A percentile compares a stretch with the other conserved stretches of the same genome.
Conservation (phyloP, 2,113 vertebrate genomes). For the Crotophaga sulcirostris region DNA sequence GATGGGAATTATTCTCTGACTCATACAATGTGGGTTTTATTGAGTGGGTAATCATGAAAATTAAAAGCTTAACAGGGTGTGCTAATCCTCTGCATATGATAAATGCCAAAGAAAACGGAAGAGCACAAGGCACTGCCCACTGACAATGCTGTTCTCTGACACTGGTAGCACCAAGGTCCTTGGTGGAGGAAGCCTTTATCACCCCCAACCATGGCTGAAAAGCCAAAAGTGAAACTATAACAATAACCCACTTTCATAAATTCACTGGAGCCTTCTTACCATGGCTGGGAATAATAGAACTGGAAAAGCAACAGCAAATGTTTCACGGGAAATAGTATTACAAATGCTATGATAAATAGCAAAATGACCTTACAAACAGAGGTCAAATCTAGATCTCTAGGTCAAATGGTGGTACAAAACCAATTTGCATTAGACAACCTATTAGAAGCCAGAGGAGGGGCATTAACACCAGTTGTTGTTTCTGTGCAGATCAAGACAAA, state of each 20-base stretch:
- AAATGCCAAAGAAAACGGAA: neutral
- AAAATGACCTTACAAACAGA: neutral
- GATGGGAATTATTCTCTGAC: neutral
- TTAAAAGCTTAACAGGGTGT: neutral
- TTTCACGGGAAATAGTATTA: neutral
- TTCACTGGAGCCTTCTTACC: neutral
- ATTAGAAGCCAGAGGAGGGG: neutral
- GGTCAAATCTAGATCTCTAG: too few species aligned
- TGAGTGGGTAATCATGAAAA: neutral
- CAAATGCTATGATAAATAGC: neutral
- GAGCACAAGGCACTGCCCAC: neutral
- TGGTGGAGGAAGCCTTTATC: neutral
- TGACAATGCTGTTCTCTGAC: neutral
- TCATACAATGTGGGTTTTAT: neutral
- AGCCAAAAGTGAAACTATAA: neutral
- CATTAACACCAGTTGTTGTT: neutral
- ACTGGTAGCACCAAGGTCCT: neutral
- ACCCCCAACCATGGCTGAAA: neutral
- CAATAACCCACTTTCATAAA: neutral
- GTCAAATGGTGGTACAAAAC: neutral
- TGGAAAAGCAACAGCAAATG: neutral
- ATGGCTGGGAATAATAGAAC: neutral
- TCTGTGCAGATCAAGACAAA: neutral
- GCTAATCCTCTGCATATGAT: neutral
- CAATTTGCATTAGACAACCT: neutral